Evolutionary conservation across 2,797 vertebrate genomes (phyloP).

Genomic region (Sitta carolinensis): DNA sequence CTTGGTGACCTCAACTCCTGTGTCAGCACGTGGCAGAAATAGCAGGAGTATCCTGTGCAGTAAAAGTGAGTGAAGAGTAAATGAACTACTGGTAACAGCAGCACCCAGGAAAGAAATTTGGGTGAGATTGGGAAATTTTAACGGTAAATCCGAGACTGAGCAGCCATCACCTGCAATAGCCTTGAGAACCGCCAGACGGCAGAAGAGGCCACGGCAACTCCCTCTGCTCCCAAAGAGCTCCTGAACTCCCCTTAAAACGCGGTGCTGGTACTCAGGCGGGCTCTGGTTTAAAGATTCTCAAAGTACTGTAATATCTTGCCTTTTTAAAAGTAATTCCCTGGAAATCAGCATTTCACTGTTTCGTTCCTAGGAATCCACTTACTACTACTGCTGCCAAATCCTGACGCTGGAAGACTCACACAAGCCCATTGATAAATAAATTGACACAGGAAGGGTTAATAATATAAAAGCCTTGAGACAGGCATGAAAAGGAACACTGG

Average conservation of each 20-base stretch:
- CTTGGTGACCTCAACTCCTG: not conserved
- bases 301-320: not conserved
- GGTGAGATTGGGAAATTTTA: rapidly evolving
- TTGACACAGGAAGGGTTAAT: not conserved
- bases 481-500: not conserved
- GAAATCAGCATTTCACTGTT: not conserved
- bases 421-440: not conserved
- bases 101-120: not conserved
- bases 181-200: not conserved
- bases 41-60: not conserved
- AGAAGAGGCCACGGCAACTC: not conserved
- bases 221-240: not conserved
- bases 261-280: rapidly evolving
- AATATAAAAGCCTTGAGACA: not conserved
- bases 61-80: not conserved
- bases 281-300: not conserved
- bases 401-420: not conserved
- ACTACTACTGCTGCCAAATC: not conserved
- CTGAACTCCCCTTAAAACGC: not conserved
- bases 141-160: rapidly evolving
- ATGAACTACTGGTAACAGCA: not conserved
- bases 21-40: rapidly evolving
- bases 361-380: not conserved
- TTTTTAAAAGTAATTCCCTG: not conserved
- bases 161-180: not conserved